Evolutionary conservation across 2,113 vertebrate species (phyloP).

Genomic region (Excalfactoria chinensis): DNA sequence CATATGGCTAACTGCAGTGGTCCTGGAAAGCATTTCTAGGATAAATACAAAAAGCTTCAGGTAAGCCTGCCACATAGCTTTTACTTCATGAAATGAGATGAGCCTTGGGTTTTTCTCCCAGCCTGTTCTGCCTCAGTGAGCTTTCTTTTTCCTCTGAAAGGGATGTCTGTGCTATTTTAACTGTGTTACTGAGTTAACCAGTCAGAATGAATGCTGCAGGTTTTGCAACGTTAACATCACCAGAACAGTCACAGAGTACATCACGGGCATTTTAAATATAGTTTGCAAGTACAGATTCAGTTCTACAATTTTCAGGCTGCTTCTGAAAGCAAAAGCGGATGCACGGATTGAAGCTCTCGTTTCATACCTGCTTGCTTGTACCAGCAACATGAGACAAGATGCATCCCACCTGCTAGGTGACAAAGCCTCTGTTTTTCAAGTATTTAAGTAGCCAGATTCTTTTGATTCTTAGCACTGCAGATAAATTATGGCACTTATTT

Average conservation of each 20-base stretch:
- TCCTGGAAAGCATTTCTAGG: not conserved
- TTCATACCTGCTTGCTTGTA: conserved; percentile 2
- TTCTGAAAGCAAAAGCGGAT: not conserved
- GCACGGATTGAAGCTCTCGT: not conserved
- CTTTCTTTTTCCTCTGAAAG: not conserved
- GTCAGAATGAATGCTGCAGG: not conserved
- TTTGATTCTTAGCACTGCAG: not conserved
- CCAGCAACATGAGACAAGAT: not conserved
- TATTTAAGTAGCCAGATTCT: not conserved
- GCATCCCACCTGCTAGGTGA: not conserved
- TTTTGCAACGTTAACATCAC: fast-evolving
- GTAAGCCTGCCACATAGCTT: not conserved
- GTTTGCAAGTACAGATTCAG: not conserved
- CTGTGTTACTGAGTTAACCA: not conserved
- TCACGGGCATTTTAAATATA: not conserved
- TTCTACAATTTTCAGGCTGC: not conserved
- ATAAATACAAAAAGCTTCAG: not conserved
- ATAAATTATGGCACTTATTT: conserved; percentile 28
- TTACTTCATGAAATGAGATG: not conserved
- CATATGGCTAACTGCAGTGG: not conserved
- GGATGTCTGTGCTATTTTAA: not conserved
- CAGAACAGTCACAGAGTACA: not conserved
- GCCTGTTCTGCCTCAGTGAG: not conserved
- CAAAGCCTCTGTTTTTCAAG: not conserved
- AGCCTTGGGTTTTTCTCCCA: not conserved